phyloP scores from a whole-genome alignment of 1,140 invertebrate genomes.

The Wasmannia auropunctata region DNA sequence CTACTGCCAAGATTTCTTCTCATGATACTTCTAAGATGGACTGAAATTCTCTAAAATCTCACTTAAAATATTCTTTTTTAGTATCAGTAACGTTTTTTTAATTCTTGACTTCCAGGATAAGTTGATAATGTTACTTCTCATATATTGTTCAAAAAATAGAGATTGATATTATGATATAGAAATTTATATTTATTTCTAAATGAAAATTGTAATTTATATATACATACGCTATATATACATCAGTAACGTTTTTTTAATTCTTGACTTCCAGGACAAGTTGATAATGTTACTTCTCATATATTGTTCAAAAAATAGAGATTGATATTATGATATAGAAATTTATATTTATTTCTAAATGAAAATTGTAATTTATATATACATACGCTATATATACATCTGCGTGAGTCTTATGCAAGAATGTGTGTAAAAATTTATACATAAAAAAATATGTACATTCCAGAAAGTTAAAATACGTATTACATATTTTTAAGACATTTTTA shows the following conservation, averaged over 20 bases:
- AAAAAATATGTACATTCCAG: constrained; percentile 27
- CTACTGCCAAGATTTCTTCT: constrained; percentile 40
- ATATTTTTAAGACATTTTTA: constrained; percentile 13
- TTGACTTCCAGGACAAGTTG: too few species aligned
- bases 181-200: constrained; percentile 8
- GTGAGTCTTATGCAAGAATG: constrained; percentile 23
- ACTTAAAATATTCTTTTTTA: too few species aligned
- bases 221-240: neutral
- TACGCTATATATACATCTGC: neutral
- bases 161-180: neutral
- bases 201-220: constrained; percentile 13
- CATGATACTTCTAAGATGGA: neutral
- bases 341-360: constrained; percentile 10
- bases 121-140: neutral
- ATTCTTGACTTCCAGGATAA: neutral
- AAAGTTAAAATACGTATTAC: neutral
- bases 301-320: neutral
- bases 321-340: neutral
- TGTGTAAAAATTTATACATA: constrained; percentile 23
- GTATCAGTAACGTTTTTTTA: too few species aligned
- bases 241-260: too few species aligned
- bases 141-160: neutral
- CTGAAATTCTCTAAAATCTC: neutral
- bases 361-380: constrained; percentile 11
- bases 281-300: constrained; percentile 5